Evolutionary conservation across 1,140 invertebrate species (phyloP).

Genomic region (Agrypnia vestita): DNA sequence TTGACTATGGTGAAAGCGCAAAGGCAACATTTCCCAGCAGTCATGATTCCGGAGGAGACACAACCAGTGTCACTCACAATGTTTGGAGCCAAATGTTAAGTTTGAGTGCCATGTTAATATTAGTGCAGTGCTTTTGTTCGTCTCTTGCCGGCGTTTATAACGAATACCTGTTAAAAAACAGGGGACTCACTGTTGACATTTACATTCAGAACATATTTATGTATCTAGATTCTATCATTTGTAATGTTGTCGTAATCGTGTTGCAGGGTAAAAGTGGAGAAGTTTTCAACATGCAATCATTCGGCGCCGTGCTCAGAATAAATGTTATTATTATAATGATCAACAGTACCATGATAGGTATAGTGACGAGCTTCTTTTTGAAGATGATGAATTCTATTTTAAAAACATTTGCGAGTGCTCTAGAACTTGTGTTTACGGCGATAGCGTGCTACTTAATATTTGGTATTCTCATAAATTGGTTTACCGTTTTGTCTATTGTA

Average conservation of each 20-base stretch:
- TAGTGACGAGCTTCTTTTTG: conserved; percentile 95
- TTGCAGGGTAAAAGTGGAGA: conserved; percentile 77
- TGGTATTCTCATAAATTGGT: conserved; percentile 87
- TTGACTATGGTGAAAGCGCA: conserved; percentile 75
- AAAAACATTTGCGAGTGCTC: conserved; percentile 96
- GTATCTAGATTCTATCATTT: conserved; percentile 95
- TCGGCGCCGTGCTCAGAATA: conserved; percentile 76
- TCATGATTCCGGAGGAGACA: neutral
- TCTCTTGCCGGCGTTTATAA: conserved; percentile 97
- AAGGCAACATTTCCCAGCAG: neutral
- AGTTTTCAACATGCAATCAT: conserved; percentile 75
- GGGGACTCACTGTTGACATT: conserved; percentile 88
- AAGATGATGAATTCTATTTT: conserved; percentile 95
- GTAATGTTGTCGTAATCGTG: conserved; percentile 83
- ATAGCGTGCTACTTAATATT: conserved; percentile 92
- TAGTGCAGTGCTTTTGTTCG: conserved; percentile 91
- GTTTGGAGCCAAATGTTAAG: conserved; percentile 72
- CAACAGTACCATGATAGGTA: conserved; percentile 93
- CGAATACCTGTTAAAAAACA: conserved; percentile 93
- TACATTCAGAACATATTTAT: conserved; percentile 97
- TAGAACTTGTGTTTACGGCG: conserved; percentile 94
- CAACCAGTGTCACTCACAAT: conserved; percentile 48
- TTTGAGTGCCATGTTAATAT: conserved; percentile 82
- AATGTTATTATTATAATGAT: conserved; percentile 88
- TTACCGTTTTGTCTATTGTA: conserved; percentile 86